Conservation (phyloP, 1,140 invertebrate species). For the Lepidurus apus region DNA sequence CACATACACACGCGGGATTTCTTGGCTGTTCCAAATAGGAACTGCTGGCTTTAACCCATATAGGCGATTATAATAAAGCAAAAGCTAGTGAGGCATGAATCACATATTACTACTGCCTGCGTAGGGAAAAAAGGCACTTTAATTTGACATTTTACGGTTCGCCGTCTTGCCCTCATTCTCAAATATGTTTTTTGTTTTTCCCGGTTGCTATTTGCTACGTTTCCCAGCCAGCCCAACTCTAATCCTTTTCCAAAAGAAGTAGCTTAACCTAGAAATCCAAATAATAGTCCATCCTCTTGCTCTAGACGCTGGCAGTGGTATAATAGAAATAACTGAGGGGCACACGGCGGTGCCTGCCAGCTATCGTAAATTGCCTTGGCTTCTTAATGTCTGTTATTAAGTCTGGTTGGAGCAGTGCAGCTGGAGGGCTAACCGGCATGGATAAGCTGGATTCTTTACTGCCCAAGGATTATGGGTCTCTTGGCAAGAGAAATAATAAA, state of each 20-base stretch:
- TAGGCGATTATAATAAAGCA: neutral
- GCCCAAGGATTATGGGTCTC: constrained; percentile 7
- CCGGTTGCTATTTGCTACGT: neutral
- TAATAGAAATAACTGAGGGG: constrained; percentile 16
- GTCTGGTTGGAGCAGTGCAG: constrained; percentile 13
- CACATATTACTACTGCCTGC: neutral
- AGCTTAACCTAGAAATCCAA: constrained; percentile 19
- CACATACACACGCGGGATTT: neutral
- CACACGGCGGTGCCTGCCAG: constrained; percentile 11
- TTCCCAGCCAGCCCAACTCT: neutral
- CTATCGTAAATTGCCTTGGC: constrained; percentile 7
- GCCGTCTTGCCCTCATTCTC: neutral
- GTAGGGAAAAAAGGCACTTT: neutral
- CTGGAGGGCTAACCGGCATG: constrained; percentile 12
- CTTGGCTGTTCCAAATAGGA: neutral
- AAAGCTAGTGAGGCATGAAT: neutral
- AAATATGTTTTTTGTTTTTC: neutral
- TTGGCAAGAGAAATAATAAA: constrained; percentile 16
- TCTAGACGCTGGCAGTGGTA: neutral
- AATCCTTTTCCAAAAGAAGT: neutral
- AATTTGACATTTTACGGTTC: neutral
- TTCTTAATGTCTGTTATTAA: constrained; percentile 20
- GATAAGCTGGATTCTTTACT: constrained; percentile 19
- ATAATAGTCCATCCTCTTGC: neutral
- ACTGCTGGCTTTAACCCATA: neutral